Evolutionary conservation across 2,113 vertebrate species (phyloP), one percentile per base, ranked within the genome.

Genomic region (Cyphomyrus plagiostoma): DNA sequence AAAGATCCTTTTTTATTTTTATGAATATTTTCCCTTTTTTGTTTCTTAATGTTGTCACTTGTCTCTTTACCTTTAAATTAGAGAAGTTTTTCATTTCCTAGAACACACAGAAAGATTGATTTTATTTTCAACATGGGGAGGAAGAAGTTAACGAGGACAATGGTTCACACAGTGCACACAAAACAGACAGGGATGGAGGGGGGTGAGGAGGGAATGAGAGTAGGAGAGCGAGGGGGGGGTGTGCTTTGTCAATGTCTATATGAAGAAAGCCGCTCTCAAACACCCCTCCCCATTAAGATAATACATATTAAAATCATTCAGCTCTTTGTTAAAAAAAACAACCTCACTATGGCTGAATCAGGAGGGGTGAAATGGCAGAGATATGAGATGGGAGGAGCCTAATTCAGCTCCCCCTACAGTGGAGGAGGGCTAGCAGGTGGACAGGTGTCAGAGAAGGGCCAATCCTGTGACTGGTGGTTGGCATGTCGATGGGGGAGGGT

Each of bases 81-180:
- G 91, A 93, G 94, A 94, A 93, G 94, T 95, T 94, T 95, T 95
- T 94, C 93, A 93, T 94, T 95, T 94, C 94, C 95, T 96, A 96
- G 94, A 95, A 95, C 95, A 96, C 95, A 95, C 94, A 95, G 94
- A 95, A 94, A 94, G 92, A 94, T 93, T 93, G 93, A 94, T 94
- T 93, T 94, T 93, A 93, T 94, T 95, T 93, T 88, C 92, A 92
- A 94, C 91, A 92, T 30, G 85, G 82, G 48, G 46, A 48, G 86
- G 48, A 74, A 84, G 89, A 70, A 89, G 83, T 91, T 92, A 94
- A 93, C 92, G 92, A 93, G 93, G 92, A 94, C 92, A 93, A 93
- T 93, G 95, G 90, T 93, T 95, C 94, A 95, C 95, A 95, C 94
- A 92, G 93, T 93, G 93, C 94, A 96, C 95, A 95, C 94, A 93